Conservation (phyloP, 2,888 invertebrate genomes). For the Prenolepis imparis region DNA sequence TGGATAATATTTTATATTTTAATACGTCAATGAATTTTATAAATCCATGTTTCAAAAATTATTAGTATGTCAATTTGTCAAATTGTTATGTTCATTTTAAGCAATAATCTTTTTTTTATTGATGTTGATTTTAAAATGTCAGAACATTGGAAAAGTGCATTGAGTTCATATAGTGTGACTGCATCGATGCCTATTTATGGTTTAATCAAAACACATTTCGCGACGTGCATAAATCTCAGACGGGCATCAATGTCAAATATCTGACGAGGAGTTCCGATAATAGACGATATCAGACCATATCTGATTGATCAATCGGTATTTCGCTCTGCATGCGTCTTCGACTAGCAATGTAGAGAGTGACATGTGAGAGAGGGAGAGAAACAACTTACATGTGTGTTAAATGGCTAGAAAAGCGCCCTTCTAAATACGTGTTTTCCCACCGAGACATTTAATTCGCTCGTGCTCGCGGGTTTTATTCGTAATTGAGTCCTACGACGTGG, state of each 20-base stretch:
- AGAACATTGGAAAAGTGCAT: neutral
- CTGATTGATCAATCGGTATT: slow-evolving; percentile 29
- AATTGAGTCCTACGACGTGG: slow-evolving; percentile 50
- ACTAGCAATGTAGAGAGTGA: neutral
- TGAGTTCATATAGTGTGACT: neutral
- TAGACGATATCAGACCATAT: slow-evolving; percentile 44
- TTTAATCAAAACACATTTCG: slow-evolving; percentile 15
- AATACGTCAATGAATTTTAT: neutral
- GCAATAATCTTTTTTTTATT: neutral
- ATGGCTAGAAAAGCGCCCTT: slow-evolving; percentile 17
- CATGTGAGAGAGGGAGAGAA: neutral
- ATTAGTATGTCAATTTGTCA: neutral
- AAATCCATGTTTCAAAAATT: neutral
- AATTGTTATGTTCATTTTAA: neutral
- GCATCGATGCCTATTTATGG: slow-evolving; percentile 13
- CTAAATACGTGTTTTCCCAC: slow-evolving; percentile 45
- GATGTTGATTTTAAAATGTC: slow-evolving; percentile 2
- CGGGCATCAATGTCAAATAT: slow-evolving; percentile 38
- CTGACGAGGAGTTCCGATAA: slow-evolving; percentile 29
- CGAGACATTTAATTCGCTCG: slow-evolving; percentile 50
- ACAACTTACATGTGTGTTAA: slow-evolving; percentile 34
- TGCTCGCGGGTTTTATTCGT: slow-evolving; percentile 46
- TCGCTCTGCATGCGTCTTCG: neutral
- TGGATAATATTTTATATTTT: neutral
- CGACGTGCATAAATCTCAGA: slow-evolving; percentile 35